Evolutionary conservation across 2,888 invertebrate species (phyloP).

Genomic region (Lottia gigantea): DNA sequence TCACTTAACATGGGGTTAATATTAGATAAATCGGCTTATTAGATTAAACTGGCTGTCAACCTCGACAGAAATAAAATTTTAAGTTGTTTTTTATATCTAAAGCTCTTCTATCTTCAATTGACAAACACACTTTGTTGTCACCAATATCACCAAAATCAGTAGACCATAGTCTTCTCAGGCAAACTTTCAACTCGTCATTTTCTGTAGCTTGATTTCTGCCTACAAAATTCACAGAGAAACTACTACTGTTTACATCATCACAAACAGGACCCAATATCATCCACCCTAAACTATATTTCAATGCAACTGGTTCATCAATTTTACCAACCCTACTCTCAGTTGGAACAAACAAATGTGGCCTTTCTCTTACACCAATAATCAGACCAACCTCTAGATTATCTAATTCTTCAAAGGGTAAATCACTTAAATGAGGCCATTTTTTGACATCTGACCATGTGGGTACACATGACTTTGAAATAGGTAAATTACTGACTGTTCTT

Average conservation of each 20-base stretch:
- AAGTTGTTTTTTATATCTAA: too few species aligned
- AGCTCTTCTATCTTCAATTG: neutral
- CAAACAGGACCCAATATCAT: slow-evolving; percentile 3
- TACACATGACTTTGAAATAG: neutral
- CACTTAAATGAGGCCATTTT: slow-evolving; percentile 2
- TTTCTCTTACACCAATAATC: too few species aligned
- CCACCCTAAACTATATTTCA: slow-evolving; percentile 4
- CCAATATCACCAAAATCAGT: slow-evolving; percentile 6
- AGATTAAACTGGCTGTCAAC: too few species aligned
- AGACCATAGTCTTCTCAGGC: neutral
- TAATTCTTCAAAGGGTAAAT: neutral
- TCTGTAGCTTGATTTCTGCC: neutral
- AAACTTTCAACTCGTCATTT: neutral
- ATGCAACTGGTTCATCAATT: slow-evolving; percentile 1
- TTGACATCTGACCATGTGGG: neutral
- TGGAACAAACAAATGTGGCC: neutral
- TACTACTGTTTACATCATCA: neutral
- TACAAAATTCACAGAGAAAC: neutral
- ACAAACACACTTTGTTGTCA: neutral
- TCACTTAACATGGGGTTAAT: too few species aligned
- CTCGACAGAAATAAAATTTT: too few species aligned
- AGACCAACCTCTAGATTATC: slow-evolving; percentile 1
- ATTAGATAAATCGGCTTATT: too few species aligned
- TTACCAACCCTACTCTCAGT: neutral
- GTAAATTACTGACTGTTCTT: neutral